Base-by-base conservation (phyloP, 2,888 invertebrate species). In the Cynaeus angustus region DNA sequence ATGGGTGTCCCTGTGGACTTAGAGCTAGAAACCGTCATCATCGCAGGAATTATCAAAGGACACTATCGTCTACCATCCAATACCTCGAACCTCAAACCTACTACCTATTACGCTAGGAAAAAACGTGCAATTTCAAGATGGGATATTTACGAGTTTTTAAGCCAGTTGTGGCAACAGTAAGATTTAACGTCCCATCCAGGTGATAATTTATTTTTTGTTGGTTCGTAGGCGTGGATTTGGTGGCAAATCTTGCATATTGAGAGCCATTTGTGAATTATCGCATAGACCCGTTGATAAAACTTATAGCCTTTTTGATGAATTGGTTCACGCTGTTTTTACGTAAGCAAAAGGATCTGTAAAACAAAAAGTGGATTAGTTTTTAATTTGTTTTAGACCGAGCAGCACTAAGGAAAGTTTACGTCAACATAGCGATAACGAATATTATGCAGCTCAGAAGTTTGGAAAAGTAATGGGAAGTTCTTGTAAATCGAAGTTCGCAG, bases 211-310 rank as follows among this genome's bases (percentile, higher is more conserved):
- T 12, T 12, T n/a, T 46, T 46, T 66, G 65, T 82, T 82, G 68
- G 68, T 83, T n/a, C 78, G 80, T 70, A 92, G 91, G 79, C 88
- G 90, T 77, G 89, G 90, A n/a, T 87, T 90, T 75, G 86, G 89
- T 64, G 92, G 92, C 3, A 88, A 90, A 73, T 88, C 89, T 38
- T 94, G 94, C 83, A 83, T 94, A 76, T 85, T 94, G 72, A 89
- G 92, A 76, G 89, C 91, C 74, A 92, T 94, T 81, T 94, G 94
- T 81, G 93, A 94, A 83, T 88, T 89, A 68, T 87, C 89, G 59
- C 86, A 86, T 50, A 83, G 84, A 10, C 88, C 88, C 62, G 84
- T 90, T 71, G 77, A 79, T 41, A 83, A 86, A 69, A 87, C 88
- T 77, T 89, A 90, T 80, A 92, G 92, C 8, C 84, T 92, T 38